Evolutionary conservation across 2,888 invertebrate species (phyloP).

Genomic region (Eilema griseolum): DNA sequence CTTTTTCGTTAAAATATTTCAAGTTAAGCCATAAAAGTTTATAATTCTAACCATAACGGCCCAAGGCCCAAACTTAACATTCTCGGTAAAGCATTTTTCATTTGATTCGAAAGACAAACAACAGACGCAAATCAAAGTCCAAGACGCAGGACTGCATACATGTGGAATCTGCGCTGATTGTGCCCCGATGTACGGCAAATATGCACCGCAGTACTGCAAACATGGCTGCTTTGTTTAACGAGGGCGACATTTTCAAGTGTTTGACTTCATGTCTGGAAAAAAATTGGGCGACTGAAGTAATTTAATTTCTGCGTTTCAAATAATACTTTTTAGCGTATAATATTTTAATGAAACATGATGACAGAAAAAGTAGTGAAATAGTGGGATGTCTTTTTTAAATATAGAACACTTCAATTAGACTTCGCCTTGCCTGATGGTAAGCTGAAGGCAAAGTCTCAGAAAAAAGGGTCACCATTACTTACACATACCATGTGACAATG

Average conservation of each 20-base stretch:
- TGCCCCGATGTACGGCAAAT: slow-evolving; percentile 37
- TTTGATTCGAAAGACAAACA: slow-evolving; percentile 57
- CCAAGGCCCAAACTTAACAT: slow-evolving; percentile 23
- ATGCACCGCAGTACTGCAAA: slow-evolving; percentile 47
- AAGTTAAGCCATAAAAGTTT: background rate
- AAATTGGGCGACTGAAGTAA: background rate
- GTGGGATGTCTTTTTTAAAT: no score
- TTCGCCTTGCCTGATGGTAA: no score
- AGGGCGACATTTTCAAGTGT: slow-evolving; percentile 29
- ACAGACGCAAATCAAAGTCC: slow-evolving; percentile 57
- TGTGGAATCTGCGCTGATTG: slow-evolving; percentile 50
- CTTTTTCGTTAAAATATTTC: background rate
- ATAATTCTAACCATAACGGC: background rate
- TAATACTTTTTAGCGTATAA: no score
- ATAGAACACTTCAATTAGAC: no score
- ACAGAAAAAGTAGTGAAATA: no score
- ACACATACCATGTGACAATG: no score
- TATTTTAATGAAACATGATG: no score
- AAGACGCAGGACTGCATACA: slow-evolving; percentile 60
- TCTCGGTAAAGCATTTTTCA: slow-evolving; percentile 44
- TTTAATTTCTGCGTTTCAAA: background rate
- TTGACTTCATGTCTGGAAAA: background rate
- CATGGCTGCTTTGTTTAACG: slow-evolving; percentile 40
- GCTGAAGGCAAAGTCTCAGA: no score
- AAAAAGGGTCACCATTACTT: no score